A percentile compares a stretch with the other conserved stretches of the same genome.
These are phyloP conservation scores for Rotaria magnacalcarata DNA, from an alignment of 2,888 invertebrate species.

Conservation along the genomic window DNA sequence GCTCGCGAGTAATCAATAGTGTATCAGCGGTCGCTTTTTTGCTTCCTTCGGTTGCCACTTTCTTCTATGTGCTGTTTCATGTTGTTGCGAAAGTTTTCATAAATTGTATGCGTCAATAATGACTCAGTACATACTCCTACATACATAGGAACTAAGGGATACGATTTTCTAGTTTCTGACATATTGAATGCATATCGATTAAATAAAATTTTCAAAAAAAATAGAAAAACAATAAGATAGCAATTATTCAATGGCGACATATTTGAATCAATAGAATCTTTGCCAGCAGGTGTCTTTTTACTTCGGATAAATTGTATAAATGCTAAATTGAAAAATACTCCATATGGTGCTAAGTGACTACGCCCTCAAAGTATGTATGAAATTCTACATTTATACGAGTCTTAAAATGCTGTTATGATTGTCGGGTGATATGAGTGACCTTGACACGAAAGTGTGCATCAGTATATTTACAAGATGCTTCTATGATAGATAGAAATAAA, in stretches of 20 bases:
- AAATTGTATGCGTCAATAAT: neutral
- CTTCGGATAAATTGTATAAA: neutral
- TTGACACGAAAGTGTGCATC: neutral
- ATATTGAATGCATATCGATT: neutral
- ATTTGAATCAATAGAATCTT: neutral
- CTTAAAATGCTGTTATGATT: neutral
- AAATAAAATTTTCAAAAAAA: neutral
- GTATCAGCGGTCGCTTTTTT: too few relatives aligned
- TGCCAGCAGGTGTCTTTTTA: neutral
- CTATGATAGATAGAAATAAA: neutral
- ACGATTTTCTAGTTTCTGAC: neutral
- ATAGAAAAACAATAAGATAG: neutral
- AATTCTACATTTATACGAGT: neutral
- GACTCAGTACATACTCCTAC: neutral
- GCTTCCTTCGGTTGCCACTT: too few relatives aligned
- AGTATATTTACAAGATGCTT: neutral
- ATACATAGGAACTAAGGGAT: neutral
- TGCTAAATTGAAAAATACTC: neutral
- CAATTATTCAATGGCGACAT: neutral
- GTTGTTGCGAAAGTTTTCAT: neutral
- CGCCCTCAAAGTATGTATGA: neutral
- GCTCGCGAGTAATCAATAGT: too few relatives aligned
- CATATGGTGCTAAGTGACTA: neutral
- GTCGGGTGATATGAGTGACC: neutral
- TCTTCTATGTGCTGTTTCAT: neutral